Evolutionary conservation across 2,888 invertebrate species (phyloP).

Genomic region (Erannis defoliaria): DNA sequence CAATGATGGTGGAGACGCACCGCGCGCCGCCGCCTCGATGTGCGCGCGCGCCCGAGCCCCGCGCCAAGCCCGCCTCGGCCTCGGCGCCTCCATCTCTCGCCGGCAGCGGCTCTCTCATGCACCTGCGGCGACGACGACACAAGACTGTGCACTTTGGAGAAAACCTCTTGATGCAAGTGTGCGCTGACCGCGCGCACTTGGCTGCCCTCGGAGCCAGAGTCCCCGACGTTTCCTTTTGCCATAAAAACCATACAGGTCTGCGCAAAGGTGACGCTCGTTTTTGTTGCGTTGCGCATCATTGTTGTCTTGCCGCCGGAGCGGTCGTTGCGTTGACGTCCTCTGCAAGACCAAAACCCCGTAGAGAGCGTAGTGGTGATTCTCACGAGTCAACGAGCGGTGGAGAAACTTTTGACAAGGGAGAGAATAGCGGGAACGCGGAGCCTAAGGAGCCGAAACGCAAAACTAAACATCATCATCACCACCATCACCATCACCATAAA

Average conservation of each 20-base stretch:
- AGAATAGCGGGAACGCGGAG: conserved; percentile 61
- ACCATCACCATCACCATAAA: conserved; percentile 78
- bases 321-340: conserved; percentile 73
- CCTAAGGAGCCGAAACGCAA: conserved; percentile 70
- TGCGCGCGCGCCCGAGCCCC: conserved; percentile 78
- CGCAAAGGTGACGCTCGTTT: conserved; percentile 77
- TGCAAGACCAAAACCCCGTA: conserved; percentile 71
- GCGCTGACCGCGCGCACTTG: conserved; percentile 88
- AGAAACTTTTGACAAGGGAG: conserved; percentile 76
- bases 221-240: conserved; percentile 82
- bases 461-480: conserved; percentile 75
- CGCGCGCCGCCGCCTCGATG: conserved; percentile 80
- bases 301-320: conserved; percentile 79
- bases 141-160: conserved; percentile 93
- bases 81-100: conserved; percentile 86
- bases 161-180: conserved; percentile 91
- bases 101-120: conserved; percentile 83
- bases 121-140: conserved; percentile 90
- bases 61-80: conserved; percentile 82
- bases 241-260: conserved; percentile 78
- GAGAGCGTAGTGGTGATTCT: conserved; percentile 79
- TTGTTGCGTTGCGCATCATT: conserved; percentile 83
- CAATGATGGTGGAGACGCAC: conserved; percentile 86
- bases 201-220: conserved; percentile 81
- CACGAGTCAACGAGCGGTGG: conserved; percentile 76